Evolutionary conservation across 2,888 invertebrate genomes (phyloP).

Genomic region (Erebia ligea): DNA sequence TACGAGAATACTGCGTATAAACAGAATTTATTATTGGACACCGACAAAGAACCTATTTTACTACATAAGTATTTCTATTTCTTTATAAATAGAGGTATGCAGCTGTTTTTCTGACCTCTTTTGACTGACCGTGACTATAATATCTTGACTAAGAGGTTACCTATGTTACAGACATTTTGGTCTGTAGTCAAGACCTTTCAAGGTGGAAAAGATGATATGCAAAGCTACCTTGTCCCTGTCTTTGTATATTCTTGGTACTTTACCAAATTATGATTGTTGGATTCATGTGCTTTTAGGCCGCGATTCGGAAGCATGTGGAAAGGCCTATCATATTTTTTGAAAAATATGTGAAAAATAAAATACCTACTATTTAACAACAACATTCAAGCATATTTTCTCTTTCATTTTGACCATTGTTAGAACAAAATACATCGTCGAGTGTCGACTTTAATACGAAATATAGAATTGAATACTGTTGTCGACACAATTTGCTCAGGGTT

Average conservation of each 20-base stretch:
- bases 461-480: background rate
- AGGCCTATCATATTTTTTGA: no score
- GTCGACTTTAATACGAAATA: background rate
- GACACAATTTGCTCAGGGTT: conserved; percentile 10
- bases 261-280: no score
- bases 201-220: no score
- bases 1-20: conserved; percentile 18
- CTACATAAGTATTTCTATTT: background rate
- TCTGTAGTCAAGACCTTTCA: background rate
- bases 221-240: no score
- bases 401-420: background rate
- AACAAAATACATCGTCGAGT: background rate
- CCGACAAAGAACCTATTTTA: conserved; percentile 10
- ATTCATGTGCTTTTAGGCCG: background rate
- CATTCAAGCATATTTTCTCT: background rate
- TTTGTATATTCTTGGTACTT: no score
- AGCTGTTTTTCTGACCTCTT: background rate
- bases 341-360: no score
- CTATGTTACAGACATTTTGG: background rate
- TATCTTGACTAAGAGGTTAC: background rate
- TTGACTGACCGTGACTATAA: background rate
- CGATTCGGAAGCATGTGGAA: no score
- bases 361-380: no score
- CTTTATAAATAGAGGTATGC: background rate
- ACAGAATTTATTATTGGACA: conserved; percentile 5